Base-by-base conservation (phyloP, 2,888 invertebrate species). In the Chydorus sphaericus region DNA sequence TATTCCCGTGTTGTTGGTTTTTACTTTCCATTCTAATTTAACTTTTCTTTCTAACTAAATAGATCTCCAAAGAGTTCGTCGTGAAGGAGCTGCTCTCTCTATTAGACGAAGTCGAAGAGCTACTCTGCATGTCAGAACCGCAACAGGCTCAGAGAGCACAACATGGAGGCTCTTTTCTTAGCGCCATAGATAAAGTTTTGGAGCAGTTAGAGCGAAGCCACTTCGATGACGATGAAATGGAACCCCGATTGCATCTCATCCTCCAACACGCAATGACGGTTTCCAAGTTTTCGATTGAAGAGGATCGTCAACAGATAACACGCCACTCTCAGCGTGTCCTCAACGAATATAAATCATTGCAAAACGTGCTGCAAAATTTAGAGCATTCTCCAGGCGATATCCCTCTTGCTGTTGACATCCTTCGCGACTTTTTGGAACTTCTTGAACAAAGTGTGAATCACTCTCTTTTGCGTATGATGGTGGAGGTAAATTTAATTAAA, bases 351-450 rank as follows among this genome's bases (percentile, higher is more conserved):
- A 20, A 37, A 3, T 31, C 31, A 4, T 29, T 55, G 11, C 48
- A 55, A 33, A 31, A 48, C n/a, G 26, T 48, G 31, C 36, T 55
- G 20, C 20, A 55, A 18, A 48, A 48, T 4, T 28, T 49, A 36
- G 55, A 55, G 26, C 33, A 33, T 7, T 48, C 55, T 2, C 49
- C 48, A 11, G 37, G 48, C 16, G 48, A 55, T 28, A 29, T 55
- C 16, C 31, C 28, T 10, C 28, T 55, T 7, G 36, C 48, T 11
- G 37, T 48, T 28, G 55, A 55, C 8, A 55, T 55, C 18, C 31
- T 55, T n/a, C 38, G 31, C 10, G 55, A 55, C 33, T 55, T 55
- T 23, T 16, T 55, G n/a, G 55, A 55, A 36, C 49, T 55, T 20
- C 20, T 55, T 20, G 55, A 55, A 33, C 55, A 55, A 23, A 48